Evolutionary conservation across 1,140 invertebrate genomes (phyloP).

Genomic region (Drosophila rhopaloa): DNA sequence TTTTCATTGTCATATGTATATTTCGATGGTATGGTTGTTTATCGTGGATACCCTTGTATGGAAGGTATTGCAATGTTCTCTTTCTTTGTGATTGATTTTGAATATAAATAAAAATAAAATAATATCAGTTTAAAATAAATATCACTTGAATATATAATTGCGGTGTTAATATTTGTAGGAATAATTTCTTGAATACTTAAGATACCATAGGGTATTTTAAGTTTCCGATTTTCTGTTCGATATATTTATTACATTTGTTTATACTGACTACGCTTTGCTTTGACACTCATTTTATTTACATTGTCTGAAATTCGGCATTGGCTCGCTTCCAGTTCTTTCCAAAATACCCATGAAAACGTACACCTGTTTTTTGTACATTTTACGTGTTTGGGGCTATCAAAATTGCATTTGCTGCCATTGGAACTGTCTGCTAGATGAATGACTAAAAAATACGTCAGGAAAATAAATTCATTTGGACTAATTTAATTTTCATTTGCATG

Average conservation of each 20-base stretch:
- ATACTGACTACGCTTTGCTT: slow-evolving; percentile 24
- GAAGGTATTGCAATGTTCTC: background rate
- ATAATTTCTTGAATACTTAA: no score
- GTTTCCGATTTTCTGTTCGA: slow-evolving; percentile 1
- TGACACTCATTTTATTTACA: slow-evolving; percentile 55
- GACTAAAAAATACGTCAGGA: slow-evolving; percentile 1
- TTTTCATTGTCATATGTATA: slow-evolving; percentile 53
- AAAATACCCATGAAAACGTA: slow-evolving; percentile 38
- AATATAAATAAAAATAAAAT: no score
- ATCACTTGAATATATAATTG: no score
- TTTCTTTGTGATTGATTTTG: background rate
- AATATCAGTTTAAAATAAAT: no score
- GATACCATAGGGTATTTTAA: background rate
- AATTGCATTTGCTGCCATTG: slow-evolving; percentile 44
- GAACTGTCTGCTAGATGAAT: slow-evolving; percentile 29
- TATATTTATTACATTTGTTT: slow-evolving; percentile 13
- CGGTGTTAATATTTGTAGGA: no score
- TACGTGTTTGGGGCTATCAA: slow-evolving; percentile 42
- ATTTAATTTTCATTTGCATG: slow-evolving; percentile 58
- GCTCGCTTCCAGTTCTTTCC: slow-evolving; percentile 57
- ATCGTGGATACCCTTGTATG: background rate
- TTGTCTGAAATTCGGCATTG: slow-evolving; percentile 54
- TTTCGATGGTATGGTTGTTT: background rate
- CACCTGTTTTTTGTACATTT: slow-evolving; percentile 20
- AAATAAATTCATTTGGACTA: slow-evolving; percentile 45